phyloP scores from a whole-genome alignment of 2,888 invertebrate genomes.

The Dermolepida albohirtum region DNA sequence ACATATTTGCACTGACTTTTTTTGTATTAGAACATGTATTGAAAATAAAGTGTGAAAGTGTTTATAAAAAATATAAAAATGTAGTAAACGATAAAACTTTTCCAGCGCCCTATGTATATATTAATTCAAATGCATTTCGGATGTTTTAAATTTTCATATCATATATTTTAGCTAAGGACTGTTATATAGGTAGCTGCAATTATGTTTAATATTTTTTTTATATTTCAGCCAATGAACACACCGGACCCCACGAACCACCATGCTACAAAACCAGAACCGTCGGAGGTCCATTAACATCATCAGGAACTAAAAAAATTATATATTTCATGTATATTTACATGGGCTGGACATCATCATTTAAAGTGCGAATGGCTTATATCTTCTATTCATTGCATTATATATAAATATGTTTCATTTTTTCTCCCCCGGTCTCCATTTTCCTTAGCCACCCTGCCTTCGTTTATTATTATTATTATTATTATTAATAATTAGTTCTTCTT shows the following conservation, averaged over 20 bases:
- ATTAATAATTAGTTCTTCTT: constrained; percentile 47
- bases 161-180: neutral
- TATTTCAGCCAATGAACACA: constrained; percentile 77
- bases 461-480: no score
- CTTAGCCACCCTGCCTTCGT: no score
- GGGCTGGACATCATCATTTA: constrained; percentile 47
- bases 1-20: no score
- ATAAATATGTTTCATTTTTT: constrained; percentile 49
- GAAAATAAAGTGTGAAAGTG: no score
- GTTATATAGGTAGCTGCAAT: neutral
- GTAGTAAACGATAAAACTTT: no score
- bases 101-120: no score
- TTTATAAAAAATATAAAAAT: no score
- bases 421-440: constrained; percentile 33
- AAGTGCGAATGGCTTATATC: constrained; percentile 50
- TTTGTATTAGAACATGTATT: no score
- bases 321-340: constrained; percentile 42
- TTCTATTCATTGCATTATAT: constrained; percentile 53
- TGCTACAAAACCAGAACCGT: constrained; percentile 82
- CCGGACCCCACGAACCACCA: constrained; percentile 87
- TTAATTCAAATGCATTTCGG: no score
- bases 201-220: constrained; percentile 27
- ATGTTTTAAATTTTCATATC: no score
- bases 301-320: constrained; percentile 36
- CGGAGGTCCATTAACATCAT: constrained; percentile 80